Evolutionary conservation across 2,113 vertebrate species (phyloP).

Genomic region (Nannospalax galili): DNA sequence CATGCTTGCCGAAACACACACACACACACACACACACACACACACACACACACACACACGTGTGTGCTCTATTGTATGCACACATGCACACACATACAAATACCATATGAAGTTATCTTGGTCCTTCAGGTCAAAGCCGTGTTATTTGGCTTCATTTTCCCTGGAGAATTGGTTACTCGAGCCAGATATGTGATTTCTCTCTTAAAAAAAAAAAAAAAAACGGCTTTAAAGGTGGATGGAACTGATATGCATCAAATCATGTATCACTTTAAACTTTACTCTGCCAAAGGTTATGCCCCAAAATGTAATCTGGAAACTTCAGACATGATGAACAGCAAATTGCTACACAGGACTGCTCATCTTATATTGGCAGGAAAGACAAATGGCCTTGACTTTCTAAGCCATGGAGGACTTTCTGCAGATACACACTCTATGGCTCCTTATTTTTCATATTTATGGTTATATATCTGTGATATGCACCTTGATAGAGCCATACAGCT

Average conservation of each 20-base stretch:
- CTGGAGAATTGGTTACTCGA: neutral
- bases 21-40: too few species aligned
- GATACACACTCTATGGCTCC: too few species aligned
- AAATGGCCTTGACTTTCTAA: neutral
- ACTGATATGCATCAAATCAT: neutral
- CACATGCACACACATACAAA: too few species aligned
- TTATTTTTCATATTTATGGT: neutral
- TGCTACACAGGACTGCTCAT: neutral
- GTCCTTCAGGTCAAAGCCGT: fast-evolving
- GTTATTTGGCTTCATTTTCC: neutral
- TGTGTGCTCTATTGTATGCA: too few species aligned
- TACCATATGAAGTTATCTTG: too few species aligned
- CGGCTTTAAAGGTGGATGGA: neutral
- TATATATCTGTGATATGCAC: neutral
- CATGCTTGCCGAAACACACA: too few species aligned
- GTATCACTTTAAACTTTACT: neutral
- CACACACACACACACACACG: too few species aligned
- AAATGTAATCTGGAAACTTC: neutral
- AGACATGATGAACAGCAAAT: neutral
- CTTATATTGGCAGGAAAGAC: neutral
- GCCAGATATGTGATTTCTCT: neutral
- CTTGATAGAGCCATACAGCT: neutral
- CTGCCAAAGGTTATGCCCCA: neutral
- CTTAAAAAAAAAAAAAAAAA: too few species aligned
- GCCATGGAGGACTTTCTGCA: too few species aligned